Evolutionary conservation across 2,797 vertebrate species (phyloP).

Genomic region (Erpetoichthys calabaricus): DNA sequence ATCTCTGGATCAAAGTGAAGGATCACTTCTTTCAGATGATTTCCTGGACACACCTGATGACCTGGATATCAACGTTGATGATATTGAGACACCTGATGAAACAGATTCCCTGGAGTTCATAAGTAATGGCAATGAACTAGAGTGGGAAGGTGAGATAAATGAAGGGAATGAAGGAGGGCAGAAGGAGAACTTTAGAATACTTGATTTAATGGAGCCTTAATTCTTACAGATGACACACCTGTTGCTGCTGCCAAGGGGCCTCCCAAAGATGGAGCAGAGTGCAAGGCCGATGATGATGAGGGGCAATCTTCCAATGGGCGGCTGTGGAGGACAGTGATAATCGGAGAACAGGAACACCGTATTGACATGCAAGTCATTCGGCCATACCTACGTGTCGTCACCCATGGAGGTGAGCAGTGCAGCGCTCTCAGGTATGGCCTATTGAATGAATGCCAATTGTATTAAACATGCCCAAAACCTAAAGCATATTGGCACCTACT

Average conservation of each 20-base stretch:
- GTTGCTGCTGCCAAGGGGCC: constrained; percentile 83
- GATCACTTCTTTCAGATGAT: constrained; percentile 84
- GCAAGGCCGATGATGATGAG: constrained; percentile 54
- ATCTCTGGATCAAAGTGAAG: constrained; percentile 91
- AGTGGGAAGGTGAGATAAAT: constrained; percentile 78
- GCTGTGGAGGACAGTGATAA: constrained; percentile 88
- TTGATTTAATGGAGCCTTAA: background rate
- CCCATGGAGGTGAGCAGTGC: constrained; percentile 70
- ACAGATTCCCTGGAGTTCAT: constrained; percentile 89
- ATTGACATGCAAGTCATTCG: constrained; percentile 95
- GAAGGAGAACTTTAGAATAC: background rate
- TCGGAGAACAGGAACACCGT: constrained; percentile 89
- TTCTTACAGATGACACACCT: constrained; percentile 70
- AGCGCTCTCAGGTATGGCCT: too few relatives aligned
- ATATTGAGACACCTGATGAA: constrained; percentile 90
- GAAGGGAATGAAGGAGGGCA: background rate
- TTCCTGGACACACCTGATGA: constrained; percentile 88
- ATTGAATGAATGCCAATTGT: too few relatives aligned
- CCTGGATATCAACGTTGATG: constrained; percentile 90
- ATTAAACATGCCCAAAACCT: too few relatives aligned
- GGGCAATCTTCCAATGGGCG: constrained; percentile 59
- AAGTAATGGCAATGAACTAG: constrained; percentile 81
- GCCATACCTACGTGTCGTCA: constrained; percentile 86
- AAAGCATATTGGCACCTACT: too few relatives aligned
- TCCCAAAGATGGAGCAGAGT: constrained; percentile 52